Evolutionary conservation across 2,113 vertebrate genomes (phyloP), one percentile per base, ranked within the genome.

Genomic region (Salvelinus alpinus): DNA sequence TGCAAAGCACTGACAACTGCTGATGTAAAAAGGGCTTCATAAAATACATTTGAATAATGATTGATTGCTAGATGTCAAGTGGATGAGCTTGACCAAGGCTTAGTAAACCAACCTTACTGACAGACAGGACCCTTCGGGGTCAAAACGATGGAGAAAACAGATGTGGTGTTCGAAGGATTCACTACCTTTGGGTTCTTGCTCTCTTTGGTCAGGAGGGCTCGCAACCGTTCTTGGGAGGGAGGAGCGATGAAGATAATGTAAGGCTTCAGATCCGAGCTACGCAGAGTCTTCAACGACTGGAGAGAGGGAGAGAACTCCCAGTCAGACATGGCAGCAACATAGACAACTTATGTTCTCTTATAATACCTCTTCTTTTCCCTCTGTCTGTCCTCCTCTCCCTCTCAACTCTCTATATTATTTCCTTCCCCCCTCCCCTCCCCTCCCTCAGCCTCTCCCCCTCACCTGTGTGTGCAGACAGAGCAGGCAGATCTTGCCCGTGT

Each of bases 391-490:
- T 97, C 72, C 97, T 95, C 16, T 22, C 20, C n/a, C 59, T 22
- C n/a, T 22, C n/a, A 60, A n/a, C n/a, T 22, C 13, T 62, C 6
- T 62, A 22, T 22, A 22, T 16, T 22, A 11, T 11, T 13, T 16
- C 18, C n/a, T 22, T 11, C 59, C 16, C 59, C n/a, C 59, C 57
- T 1, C 3, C 57, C 20, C 57, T 13, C 20, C 59, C 57, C 3
- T 13, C 57, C 20, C 57, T 13, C 20, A 13, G 16, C 57, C 7
- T 16, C n/a, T 16, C 18, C n/a, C 18, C 7, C 59, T 16, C 16
- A 99, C 98, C 97, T 99, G 98, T 14, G 97, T 96, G 82, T 96
- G 96, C 78, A 99, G 94, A 91, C 96, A 97, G 77, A 99, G 86
- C 78, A 99, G 94, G 85, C 98, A 98, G 85, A 99, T 99, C 83